Evolutionary conservation across 2,113 vertebrate species (phyloP).

Genomic region (Paradoxurus hermaphroditus): DNA sequence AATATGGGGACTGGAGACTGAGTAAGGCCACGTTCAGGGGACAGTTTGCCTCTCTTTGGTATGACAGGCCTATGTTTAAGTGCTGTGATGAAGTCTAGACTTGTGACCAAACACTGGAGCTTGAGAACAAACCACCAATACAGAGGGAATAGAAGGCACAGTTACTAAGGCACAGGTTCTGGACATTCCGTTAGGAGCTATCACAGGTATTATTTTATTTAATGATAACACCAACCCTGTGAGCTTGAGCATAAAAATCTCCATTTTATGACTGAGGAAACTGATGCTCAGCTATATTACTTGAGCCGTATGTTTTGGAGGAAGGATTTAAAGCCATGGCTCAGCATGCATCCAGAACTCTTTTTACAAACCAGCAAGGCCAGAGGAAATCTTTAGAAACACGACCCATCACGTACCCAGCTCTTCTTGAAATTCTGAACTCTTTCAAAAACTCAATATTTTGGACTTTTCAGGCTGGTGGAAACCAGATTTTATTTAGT

Average conservation of each 20-base stretch:
- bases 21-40: neutral
- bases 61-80: neutral
- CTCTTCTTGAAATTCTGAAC: neutral
- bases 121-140: neutral
- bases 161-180: neutral
- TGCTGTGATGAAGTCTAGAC: neutral
- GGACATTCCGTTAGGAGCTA: neutral
- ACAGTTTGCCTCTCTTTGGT: neutral
- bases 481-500: neutral
- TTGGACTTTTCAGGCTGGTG: neutral
- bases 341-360: neutral
- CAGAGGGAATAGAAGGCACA: neutral
- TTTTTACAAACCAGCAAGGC: neutral
- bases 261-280: neutral
- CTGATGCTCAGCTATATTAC: neutral
- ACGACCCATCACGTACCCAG: neutral
- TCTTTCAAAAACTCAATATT: neutral
- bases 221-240: neutral
- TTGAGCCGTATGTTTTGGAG: neutral
- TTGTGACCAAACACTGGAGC: neutral
- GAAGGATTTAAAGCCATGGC: neutral
- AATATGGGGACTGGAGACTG: neutral
- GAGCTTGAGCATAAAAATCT: neutral
- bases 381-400: neutral
- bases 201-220: neutral